Evolutionary conservation across 2,113 vertebrate genomes (phyloP), one percentile per base, ranked within the genome.

Genomic region (Psephotus haematonotus): DNA sequence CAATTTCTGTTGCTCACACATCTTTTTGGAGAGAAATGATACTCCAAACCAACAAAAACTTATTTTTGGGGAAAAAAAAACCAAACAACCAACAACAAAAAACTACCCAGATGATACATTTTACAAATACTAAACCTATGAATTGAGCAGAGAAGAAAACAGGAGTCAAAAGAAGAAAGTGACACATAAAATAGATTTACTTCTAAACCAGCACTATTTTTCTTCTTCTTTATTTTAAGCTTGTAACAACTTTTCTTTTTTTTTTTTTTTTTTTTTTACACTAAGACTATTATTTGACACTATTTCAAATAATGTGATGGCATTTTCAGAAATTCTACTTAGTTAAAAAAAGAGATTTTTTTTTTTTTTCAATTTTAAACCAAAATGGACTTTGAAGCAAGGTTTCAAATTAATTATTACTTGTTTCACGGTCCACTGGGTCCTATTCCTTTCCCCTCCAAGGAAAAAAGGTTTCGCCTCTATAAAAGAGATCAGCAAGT

Each of bases 341-440:
- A 49, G 52, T 72, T 80, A 47, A 67, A 84, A 91, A 11, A 0
- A 29, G 10, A 67, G 2, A 2, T 28, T 71, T 43, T 71, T 74
- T 28, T 74, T 28, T 70, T 41, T 71, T 75, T 90, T 31, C 13
- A 35, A 65, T 70, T 90, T 93, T 74, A 90, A 94, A 86, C 5
- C 6, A 68, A 83, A 86, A 82, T 13, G 10, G 29, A 83, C 43
- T 88, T 71, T 44, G 39, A 86, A 50, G 46, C 2, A 2, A 78
- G n/a, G 91, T 82, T 86, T 92, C 28, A 85, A 90, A 82, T 69
- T 4, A 95, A 84, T 87, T 92, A 79, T n/a, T 68, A 75, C 65
- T 92, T 67, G 55, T 41, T 84, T 78, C 33, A 55, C 11, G 46
- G 64, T 81, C 60, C 65, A 81, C 27, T 46, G 52, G 37, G 29